phyloP scores from a whole-genome alignment of 1,140 invertebrate species.

The Gerris buenoi region DNA sequence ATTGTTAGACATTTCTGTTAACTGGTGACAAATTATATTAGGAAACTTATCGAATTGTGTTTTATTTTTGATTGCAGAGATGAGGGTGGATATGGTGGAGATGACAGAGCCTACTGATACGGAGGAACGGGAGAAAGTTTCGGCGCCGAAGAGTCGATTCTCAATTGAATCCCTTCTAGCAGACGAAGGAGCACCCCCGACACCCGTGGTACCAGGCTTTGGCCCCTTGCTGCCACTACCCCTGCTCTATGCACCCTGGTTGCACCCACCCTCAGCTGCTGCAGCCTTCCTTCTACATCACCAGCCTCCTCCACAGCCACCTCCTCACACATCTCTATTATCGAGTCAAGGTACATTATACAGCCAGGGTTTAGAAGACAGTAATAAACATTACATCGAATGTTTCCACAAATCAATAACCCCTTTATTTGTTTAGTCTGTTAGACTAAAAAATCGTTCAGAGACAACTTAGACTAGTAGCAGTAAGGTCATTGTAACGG shows the following conservation, averaged over 20 bases:
- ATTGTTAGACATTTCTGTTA: no score
- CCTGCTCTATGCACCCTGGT: constrained; percentile 3
- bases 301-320: neutral
- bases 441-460: no score
- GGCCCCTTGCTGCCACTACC: neutral
- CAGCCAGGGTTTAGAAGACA: neutral
- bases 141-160: constrained; percentile 4
- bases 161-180: constrained; percentile 1
- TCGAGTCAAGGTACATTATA: neutral
- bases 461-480: no score
- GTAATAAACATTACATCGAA: neutral
- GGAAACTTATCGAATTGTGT: no score
- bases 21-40: no score
- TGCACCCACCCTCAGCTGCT: neutral
- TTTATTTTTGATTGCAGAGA: no score
- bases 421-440: no score
- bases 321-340: neutral
- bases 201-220: neutral
- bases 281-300: neutral
- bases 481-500: no score
- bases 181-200: neutral
- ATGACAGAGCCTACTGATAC: neutral
- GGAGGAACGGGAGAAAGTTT: neutral
- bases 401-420: no score
- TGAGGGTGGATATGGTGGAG: neutral